Percentiles rank a stretch among this genome's conserved stretches.
These are phyloP conservation scores for Sorex fumeus DNA, from an alignment of 2,113 vertebrate species.

Conservation along the genomic window DNA sequence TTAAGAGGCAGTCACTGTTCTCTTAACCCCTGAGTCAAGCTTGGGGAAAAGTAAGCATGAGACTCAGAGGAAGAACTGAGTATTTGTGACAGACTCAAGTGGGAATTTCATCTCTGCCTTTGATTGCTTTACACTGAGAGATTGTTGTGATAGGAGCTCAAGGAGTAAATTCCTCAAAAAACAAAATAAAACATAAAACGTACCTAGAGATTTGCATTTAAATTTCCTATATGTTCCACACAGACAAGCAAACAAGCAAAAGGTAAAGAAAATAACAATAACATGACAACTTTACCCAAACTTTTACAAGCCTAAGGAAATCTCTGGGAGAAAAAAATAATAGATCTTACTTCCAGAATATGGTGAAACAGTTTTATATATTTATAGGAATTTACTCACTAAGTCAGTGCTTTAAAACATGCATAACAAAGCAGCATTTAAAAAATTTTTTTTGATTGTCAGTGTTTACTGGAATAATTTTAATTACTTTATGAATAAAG, in stretches of 20 bases:
- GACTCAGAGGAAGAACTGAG: background rate
- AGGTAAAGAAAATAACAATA: background rate
- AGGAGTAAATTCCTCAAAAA: background rate
- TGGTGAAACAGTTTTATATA: conserved; percentile 28
- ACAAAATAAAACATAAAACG: conserved; percentile 36
- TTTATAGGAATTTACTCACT: conserved; percentile 14
- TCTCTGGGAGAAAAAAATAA: conserved; percentile 24
- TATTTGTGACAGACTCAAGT: background rate
- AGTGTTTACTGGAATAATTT: conserved; percentile 34
- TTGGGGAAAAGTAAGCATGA: background rate
- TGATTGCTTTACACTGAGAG: background rate
- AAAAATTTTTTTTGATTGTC: conserved; percentile 44
- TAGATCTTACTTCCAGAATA: background rate
- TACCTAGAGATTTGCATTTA: background rate
- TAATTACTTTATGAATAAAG: conserved; percentile 55
- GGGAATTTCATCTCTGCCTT: background rate
- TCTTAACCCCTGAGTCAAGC: background rate
- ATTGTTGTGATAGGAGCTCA: background rate
- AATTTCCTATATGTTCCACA: conserved; percentile 40
- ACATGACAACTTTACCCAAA: background rate
- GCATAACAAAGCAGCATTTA: conserved; percentile 43
- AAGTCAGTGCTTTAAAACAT: conserved; percentile 40
- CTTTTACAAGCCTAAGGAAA: conserved; percentile 3
- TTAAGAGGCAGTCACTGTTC: background rate
- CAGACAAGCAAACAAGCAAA: conserved; percentile 36